These are phyloP conservation scores for Acipenser ruthenus DNA, from an alignment of 2,797 vertebrate species.

Conservation along the genomic window DNA sequence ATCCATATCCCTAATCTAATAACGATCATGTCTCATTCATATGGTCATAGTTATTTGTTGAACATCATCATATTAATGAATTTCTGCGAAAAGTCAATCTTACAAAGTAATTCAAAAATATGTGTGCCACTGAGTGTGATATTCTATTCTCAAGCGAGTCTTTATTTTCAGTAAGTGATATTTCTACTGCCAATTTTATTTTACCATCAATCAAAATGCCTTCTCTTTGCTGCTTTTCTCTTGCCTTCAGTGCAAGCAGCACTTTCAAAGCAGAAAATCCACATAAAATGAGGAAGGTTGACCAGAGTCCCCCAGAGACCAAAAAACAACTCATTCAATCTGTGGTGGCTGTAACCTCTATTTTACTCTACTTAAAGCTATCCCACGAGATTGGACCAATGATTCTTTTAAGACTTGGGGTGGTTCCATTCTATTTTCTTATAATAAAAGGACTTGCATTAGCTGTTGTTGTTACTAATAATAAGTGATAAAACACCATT, in stretches of 20 bases:
- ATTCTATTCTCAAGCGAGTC: neutral
- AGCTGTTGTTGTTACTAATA: neutral
- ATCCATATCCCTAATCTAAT: too few relatives aligned
- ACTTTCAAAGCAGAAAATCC: constrained; percentile 23
- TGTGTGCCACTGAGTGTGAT: neutral
- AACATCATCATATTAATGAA: too few relatives aligned
- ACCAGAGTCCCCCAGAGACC: constrained; percentile 12
- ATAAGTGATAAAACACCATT: neutral
- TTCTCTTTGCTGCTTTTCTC: constrained; percentile 19
- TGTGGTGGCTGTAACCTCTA: constrained; percentile 17
- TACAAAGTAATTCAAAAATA: neutral
- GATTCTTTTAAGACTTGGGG: constrained; percentile 21
- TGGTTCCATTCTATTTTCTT: constrained; percentile 27
- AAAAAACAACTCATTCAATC: constrained; percentile 12
- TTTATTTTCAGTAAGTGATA: neutral
- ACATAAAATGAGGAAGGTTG: constrained; percentile 24
- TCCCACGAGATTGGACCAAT: neutral
- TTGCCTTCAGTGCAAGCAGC: constrained; percentile 21
- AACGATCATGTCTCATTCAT: too few relatives aligned
- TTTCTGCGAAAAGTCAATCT: too few relatives aligned
- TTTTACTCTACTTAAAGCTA: constrained; percentile 20
- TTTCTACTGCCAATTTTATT: constrained; percentile 1
- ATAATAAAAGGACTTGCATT: neutral
- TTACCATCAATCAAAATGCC: constrained; percentile 14
- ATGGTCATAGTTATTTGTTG: too few relatives aligned